Percentiles rank a stretch among this genome's conserved stretches.
Conservation (phyloP, 2,797 vertebrate species). For the Clarias pachynema region DNA sequence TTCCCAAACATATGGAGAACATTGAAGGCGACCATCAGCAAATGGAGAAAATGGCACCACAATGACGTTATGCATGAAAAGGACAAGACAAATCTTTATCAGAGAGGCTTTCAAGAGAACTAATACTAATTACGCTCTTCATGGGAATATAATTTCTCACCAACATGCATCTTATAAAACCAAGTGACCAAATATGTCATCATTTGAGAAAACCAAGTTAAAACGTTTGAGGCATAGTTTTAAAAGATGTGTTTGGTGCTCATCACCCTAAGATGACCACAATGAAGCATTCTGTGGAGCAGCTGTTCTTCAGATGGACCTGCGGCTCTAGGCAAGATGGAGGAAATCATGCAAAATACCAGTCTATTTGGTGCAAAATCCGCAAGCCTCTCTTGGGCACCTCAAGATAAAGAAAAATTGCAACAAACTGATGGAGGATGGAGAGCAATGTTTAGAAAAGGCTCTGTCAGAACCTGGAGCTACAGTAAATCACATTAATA, state of each 20-base stretch:
- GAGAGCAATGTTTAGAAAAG: neutral
- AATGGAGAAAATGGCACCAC: too few relatives aligned
- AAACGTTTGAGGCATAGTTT: neutral
- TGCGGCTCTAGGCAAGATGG: too few relatives aligned
- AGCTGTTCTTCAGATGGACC: neutral
- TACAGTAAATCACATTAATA: conserved; percentile 1
- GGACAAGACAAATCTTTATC: neutral
- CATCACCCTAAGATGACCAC: neutral
- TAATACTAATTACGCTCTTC: neutral
- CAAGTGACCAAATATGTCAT: neutral
- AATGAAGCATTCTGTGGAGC: neutral
- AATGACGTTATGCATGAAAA: too few relatives aligned
- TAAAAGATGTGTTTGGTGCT: neutral
- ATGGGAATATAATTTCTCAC: neutral
- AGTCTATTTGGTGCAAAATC: neutral
- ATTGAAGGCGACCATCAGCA: too few relatives aligned
- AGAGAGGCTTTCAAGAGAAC: neutral
- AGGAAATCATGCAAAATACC: neutral
- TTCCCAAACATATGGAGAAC: neutral
- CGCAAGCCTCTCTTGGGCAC: neutral
- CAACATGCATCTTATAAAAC: neutral
- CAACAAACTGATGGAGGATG: neutral
- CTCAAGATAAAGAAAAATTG: neutral
- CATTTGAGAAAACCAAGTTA: neutral
- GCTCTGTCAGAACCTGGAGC: neutral